These are phyloP conservation scores for Crotalus tigris DNA, from an alignment of 2,113 vertebrate species.

Conservation along the genomic window DNA sequence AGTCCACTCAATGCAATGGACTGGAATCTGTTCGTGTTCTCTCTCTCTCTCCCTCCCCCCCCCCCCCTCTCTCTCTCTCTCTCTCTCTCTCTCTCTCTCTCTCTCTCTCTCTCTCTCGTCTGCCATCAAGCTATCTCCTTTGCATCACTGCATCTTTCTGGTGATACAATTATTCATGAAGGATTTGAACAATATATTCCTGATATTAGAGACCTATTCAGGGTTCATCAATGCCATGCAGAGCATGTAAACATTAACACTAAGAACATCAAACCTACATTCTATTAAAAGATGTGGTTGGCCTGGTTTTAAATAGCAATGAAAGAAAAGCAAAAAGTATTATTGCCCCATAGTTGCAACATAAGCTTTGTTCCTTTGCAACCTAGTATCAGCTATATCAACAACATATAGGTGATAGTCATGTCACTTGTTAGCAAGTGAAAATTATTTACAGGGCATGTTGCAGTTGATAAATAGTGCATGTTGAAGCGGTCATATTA, in stretches of 20 bases:
- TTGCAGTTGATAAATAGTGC: neutral
- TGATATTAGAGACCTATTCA: neutral
- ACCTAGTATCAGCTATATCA: constrained; percentile 46
- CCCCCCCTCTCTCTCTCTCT: too few species aligned
- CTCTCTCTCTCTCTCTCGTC: neutral
- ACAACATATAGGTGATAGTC: constrained; percentile 54
- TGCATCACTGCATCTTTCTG: neutral
- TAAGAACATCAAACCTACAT: neutral
- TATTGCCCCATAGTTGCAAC: constrained; percentile 27
- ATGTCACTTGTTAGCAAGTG: neutral
- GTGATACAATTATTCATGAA: neutral
- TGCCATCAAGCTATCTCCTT: constrained; percentile 1
- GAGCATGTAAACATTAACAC: neutral
- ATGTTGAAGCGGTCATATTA: neutral
- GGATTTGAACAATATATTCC: neutral
- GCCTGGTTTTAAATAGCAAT: neutral
- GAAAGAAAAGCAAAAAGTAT: constrained; percentile 14
- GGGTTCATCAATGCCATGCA: neutral
- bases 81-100: too few species aligned
- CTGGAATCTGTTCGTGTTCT: neutral
- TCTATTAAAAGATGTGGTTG: neutral
- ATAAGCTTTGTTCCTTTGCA: constrained; percentile 34
- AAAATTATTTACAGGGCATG: neutral
- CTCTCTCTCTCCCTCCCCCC: neutral
- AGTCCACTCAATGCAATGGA: neutral